phyloP scores from a whole-genome alignment of 2,113 vertebrate genomes.

The Indicator maculatus region DNA sequence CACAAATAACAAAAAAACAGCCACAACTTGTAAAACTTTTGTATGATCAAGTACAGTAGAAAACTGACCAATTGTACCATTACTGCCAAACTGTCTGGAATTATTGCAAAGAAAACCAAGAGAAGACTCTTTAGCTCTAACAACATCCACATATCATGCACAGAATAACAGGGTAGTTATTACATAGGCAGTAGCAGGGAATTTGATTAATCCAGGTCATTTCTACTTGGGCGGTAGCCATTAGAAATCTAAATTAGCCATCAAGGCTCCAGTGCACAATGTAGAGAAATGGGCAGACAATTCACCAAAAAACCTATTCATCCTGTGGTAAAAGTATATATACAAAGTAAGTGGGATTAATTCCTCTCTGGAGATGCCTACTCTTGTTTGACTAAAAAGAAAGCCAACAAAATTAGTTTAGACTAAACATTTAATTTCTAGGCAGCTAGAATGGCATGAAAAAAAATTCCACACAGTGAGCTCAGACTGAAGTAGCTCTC shows the following conservation, averaged over 20 bases:
- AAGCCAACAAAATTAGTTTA: background rate
- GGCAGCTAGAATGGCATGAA: background rate
- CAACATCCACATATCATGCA: background rate
- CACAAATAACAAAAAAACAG: background rate
- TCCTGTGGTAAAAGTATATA: background rate
- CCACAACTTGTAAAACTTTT: background rate
- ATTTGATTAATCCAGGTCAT: background rate
- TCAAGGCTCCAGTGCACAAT: background rate
- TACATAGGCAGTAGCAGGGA: background rate
- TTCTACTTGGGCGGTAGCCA: constrained; percentile 34
- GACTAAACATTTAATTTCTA: background rate
- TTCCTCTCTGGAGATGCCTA: constrained; percentile 8
- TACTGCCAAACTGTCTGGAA: background rate
- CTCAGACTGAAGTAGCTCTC: background rate
- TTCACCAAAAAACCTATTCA: background rate
- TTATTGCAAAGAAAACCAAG: background rate
- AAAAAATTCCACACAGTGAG: background rate
- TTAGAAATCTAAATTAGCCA: constrained; percentile 23
- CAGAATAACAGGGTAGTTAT: background rate
- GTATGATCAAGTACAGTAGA: background rate
- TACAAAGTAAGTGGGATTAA: constrained; percentile 10
- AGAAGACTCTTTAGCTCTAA: background rate
- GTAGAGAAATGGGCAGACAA: background rate
- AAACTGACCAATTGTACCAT: background rate
- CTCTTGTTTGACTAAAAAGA: background rate